Evolutionary conservation across 2,113 vertebrate species (phyloP).

Genomic region (Pollimyrus isidori): DNA sequence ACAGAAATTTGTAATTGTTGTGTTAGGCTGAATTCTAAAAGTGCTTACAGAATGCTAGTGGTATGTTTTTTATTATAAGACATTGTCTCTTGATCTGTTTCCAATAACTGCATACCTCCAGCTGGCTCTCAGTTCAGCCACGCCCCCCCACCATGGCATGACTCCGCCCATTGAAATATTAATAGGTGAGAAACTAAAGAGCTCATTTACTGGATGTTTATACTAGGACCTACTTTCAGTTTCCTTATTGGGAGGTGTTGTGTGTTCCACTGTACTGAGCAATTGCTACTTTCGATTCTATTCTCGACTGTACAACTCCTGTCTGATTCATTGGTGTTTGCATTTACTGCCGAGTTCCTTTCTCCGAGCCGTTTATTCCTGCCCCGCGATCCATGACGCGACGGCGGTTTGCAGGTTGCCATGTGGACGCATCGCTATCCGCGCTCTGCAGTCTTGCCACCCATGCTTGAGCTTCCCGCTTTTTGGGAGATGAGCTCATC

Average conservation of each 20-base stretch:
- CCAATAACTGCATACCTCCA: background rate
- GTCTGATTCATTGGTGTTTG: background rate
- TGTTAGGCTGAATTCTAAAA: background rate
- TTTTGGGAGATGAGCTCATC: background rate
- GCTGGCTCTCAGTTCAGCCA: background rate
- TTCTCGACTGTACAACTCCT: background rate
- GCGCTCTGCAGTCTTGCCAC: background rate
- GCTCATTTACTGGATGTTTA: background rate
- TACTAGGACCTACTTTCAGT: background rate
- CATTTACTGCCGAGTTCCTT: background rate
- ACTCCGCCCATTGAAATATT: background rate
- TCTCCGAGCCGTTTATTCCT: background rate
- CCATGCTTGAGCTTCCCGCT: background rate
- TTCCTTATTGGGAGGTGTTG: background rate
- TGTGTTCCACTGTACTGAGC: background rate
- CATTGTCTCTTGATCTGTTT: background rate
- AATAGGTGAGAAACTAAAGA: background rate
- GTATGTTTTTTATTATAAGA: background rate
- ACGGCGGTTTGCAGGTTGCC: background rate
- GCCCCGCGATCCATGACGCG: background rate
- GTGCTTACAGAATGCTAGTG: background rate
- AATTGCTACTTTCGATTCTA: background rate
- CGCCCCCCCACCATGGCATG: background rate
- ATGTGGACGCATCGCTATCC: background rate
- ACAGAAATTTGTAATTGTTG: background rate